Percentiles rank a stretch among this genome's conserved stretches.
Evolutionary conservation across 2,888 invertebrate species (phyloP).

Genomic region (Drosophila borborema): DNA sequence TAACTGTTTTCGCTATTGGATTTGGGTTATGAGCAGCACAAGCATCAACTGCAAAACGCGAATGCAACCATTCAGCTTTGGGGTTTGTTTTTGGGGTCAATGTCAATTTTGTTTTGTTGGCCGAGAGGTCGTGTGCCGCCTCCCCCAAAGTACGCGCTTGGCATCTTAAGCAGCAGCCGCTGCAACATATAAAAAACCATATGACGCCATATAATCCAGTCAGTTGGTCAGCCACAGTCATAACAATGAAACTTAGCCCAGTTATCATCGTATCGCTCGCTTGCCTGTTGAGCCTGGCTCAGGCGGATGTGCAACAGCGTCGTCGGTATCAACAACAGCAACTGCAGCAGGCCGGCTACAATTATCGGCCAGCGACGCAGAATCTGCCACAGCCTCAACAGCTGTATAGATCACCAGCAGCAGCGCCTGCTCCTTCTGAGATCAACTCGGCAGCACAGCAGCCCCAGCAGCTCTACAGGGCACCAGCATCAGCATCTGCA

Average conservation of each 20-base stretch:
- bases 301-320: slow-evolving; percentile 48
- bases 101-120: slow-evolving; percentile 65
- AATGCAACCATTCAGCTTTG: slow-evolving; percentile 42
- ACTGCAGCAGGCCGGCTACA: slow-evolving; percentile 64
- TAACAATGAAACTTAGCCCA: slow-evolving; percentile 61
- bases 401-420: slow-evolving; percentile 42
- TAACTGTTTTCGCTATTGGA: slow-evolving; percentile 2
- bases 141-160: slow-evolving; percentile 25
- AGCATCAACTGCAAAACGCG: slow-evolving; percentile 42
- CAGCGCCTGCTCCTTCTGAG: not conserved
- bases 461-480: slow-evolving; percentile 44
- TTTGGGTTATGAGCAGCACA: slow-evolving; percentile 26
- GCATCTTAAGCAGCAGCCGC: slow-evolving; percentile 65
- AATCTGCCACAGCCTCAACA: slow-evolving; percentile 50
- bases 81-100: slow-evolving; percentile 66
- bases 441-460: slow-evolving; percentile 26
- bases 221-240: slow-evolving; percentile 27
- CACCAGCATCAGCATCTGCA: slow-evolving; percentile 36
- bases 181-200: slow-evolving; percentile 54
- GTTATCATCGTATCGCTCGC: slow-evolving; percentile 47
- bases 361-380: slow-evolving; percentile 67
- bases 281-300: slow-evolving; percentile 36
- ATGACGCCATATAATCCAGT: slow-evolving; percentile 4
- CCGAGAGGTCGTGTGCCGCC: slow-evolving; percentile 30
- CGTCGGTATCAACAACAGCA: slow-evolving; percentile 42